A percentile compares a stretch with the other conserved stretches of the same genome.
phyloP scores from a whole-genome alignment of 1,140 invertebrate genomes.

The Scaptomyza montana region DNA sequence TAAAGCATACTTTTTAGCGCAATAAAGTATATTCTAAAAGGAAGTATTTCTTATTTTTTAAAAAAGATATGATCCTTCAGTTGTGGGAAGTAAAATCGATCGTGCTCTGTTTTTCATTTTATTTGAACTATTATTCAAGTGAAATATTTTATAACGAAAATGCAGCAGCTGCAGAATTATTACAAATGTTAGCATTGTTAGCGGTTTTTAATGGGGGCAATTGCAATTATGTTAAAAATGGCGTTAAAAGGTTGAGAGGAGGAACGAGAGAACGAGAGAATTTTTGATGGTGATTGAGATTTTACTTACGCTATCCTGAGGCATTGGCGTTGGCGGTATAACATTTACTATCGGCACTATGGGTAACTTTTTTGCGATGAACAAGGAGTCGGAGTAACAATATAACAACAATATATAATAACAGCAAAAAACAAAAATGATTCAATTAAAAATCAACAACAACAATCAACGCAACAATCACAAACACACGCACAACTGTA shows the following conservation, averaged over 20 bases:
- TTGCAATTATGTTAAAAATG: background rate
- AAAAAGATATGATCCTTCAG: background rate
- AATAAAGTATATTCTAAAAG: background rate
- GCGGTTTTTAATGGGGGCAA: conserved; percentile 20
- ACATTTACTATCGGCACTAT: conserved; percentile 79
- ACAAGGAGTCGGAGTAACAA: conserved; percentile 51
- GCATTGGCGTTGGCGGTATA: conserved; percentile 73
- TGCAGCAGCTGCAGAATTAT: conserved; percentile 25
- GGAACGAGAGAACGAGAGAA: conserved; percentile 16
- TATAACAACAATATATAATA: conserved; percentile 26
- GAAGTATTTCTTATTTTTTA: too few relatives aligned
- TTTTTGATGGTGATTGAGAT: conserved; percentile 32
- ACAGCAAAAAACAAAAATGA: conserved; percentile 69
- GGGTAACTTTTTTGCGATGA: conserved; percentile 70
- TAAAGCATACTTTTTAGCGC: background rate
- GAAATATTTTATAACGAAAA: conserved; percentile 14
- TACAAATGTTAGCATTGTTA: conserved; percentile 39
- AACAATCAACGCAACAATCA: conserved; percentile 50
- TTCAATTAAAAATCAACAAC: conserved; percentile 68
- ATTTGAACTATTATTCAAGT: background rate
- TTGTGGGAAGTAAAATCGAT: background rate
- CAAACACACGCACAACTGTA: background rate
- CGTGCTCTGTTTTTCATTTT: conserved; percentile 15
- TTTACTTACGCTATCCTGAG: conserved; percentile 79
- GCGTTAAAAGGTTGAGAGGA: background rate